A percentile compares a stretch with the other conserved stretches of the same genome.
Conservation (phyloP, 2,888 invertebrate species). For the Catocala sponsa region DNA sequence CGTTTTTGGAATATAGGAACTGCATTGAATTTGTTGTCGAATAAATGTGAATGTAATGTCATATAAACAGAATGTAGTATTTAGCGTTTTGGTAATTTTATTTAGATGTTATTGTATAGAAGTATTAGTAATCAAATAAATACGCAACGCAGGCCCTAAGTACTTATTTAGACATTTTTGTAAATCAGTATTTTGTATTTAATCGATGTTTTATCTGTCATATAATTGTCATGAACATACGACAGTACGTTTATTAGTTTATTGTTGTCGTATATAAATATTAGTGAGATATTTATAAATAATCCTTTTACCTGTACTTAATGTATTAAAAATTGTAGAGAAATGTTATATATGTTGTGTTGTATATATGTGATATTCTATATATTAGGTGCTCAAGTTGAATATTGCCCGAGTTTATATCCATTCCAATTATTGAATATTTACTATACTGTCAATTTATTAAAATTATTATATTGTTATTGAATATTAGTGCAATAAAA, state of each 20-base stretch:
- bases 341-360: constrained; percentile 37
- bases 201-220: constrained; percentile 29
- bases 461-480: constrained; percentile 14
- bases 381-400: constrained; percentile 49
- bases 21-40: constrained; percentile 11
- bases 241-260: constrained; percentile 8
- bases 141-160: constrained; percentile 40
- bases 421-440: constrained; percentile 33
- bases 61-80: constrained; percentile 24
- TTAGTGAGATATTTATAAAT: constrained; percentile 43
- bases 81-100: constrained; percentile 23
- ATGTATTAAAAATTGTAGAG: constrained; percentile 34
- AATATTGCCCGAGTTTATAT: constrained; percentile 28
- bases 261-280: constrained; percentile 19
- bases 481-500: constrained; percentile 1
- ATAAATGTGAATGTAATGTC: constrained; percentile 9
- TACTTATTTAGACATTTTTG: constrained; percentile 42
- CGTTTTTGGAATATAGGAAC: constrained; percentile 1
- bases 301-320: constrained; percentile 32
- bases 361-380: constrained; percentile 40
- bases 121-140: constrained; percentile 18
- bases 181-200: constrained; percentile 48
- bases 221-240: constrained; percentile 1
- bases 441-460: constrained; percentile 31
- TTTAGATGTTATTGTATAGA: constrained; percentile 29